Evolutionary conservation across 2,888 invertebrate species (phyloP), one percentile per base, ranked within the genome.

Genomic region (Dicranocentrus wangi): DNA sequence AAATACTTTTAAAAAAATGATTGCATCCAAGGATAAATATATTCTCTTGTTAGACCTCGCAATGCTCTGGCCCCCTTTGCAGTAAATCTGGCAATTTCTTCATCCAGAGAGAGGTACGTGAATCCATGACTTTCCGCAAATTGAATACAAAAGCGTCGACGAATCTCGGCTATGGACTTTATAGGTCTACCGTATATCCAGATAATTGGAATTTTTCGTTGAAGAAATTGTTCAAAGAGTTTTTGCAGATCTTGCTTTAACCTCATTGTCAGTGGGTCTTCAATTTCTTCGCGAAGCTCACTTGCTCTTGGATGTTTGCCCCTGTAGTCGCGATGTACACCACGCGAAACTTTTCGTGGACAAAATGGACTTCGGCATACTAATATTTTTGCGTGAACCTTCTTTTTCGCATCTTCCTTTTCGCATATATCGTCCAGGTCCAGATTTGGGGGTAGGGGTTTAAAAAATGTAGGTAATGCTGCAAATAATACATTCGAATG

Each of bases 181-280:
- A 78, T 72, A 8, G 84, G 83, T 15, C 76, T 68, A 3, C 82
- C 83, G 53, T 83, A 76, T 10, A 84, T 58, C 77, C 81, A 82
- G 32, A 83, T 73, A 3, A 84, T 79, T 42, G 84, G 82, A 25
- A 82, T 65, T 58, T 81, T 81, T 10, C n/a, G 23, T 2, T 17
- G 23, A 39, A 73, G 25, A 27, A 81, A 75, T 8, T 55, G 39
- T 23, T 60, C 39, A 23, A 72, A 72, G 1, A 79, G 17, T 2
- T 39, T 23, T 15, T 79, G 55, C 43, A 25, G 47, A 23, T 79
- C 72, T 39, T 60, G 23, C 51, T 70, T 28, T 10, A 78, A 39
- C 27, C 10, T 70, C 42, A 63, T 63, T 8, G 69, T 42, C 1
- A 78, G 17, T 3, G 78, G 69, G 15, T 78, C 78, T 42, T 70